A percentile compares a stretch with the other conserved stretches of the same genome.
These are phyloP conservation scores for Sebastes hubbsi DNA, from an alignment of 2,797 vertebrate species.

Conservation along the genomic window DNA sequence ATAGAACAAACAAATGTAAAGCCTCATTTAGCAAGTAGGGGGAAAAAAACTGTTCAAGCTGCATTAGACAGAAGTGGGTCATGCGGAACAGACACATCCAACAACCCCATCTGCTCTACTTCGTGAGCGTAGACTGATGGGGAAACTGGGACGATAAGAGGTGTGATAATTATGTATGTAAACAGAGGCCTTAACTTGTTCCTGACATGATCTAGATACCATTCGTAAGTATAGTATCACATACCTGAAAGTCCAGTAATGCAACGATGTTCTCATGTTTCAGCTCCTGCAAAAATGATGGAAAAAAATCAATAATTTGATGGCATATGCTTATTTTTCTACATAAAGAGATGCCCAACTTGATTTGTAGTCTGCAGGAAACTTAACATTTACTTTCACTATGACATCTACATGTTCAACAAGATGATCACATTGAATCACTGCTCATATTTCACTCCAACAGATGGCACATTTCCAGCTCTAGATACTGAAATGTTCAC, in stretches of 20 bases:
- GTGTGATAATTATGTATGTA: conserved; percentile 10
- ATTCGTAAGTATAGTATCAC: background rate
- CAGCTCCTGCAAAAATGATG: conserved; percentile 84
- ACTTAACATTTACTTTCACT: background rate
- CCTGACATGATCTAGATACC: background rate
- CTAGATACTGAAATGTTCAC: background rate
- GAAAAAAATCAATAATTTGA: background rate
- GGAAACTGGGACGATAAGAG: conserved; percentile 10
- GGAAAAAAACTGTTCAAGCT: conserved; percentile 20
- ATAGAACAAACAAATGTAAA: conserved; percentile 19
- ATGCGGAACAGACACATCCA: conserved; percentile 19
- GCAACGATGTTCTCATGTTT: conserved; percentile 99
- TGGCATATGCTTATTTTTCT: too few relatives aligned
- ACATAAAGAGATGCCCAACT: background rate
- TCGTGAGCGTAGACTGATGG: background rate
- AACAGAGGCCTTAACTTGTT: background rate
- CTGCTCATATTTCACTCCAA: background rate
- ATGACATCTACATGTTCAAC: background rate
- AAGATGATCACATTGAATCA: too few relatives aligned
- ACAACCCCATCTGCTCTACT: conserved; percentile 36
- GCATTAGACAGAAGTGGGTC: conserved; percentile 53
- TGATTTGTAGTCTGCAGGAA: background rate
- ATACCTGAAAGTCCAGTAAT: conserved; percentile 97
- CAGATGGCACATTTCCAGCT: background rate
- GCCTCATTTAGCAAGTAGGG: conserved; percentile 13